Evolutionary conservation across 2,888 invertebrate genomes (phyloP).

Genomic region (Drosophila dives): DNA sequence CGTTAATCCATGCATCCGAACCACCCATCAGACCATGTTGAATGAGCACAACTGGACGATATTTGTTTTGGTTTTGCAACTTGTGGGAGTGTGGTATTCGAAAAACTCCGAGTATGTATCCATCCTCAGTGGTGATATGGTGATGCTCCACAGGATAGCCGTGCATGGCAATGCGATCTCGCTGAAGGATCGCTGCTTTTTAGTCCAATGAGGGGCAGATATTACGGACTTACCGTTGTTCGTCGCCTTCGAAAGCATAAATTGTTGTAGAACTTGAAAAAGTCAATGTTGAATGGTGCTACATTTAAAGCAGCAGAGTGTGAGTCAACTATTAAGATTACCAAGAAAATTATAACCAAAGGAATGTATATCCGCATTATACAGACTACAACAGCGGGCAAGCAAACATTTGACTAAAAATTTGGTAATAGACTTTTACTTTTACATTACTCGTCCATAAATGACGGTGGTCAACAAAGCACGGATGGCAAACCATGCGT

Average conservation of each 20-base stretch:
- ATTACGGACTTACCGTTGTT: slow-evolving; percentile 49
- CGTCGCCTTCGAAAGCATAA: slow-evolving; percentile 30
- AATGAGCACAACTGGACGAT: slow-evolving; percentile 82
- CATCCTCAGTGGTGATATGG: slow-evolving; percentile 70
- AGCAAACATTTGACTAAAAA: slow-evolving; percentile 2
- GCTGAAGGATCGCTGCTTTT: slow-evolving; percentile 13
- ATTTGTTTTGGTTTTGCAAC: slow-evolving; percentile 52
- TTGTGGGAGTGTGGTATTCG: slow-evolving; percentile 77
- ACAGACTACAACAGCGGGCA: slow-evolving; percentile 3
- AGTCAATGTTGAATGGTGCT: slow-evolving; percentile 25
- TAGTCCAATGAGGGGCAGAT: not conserved
- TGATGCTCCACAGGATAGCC: slow-evolving; percentile 90
- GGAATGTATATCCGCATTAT: slow-evolving; percentile 15
- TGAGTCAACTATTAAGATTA: slow-evolving; percentile 3
- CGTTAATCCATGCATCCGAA: slow-evolving; percentile 74
- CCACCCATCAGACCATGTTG: slow-evolving; percentile 85
- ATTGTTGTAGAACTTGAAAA: slow-evolving; percentile 37
- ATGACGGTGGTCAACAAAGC: slow-evolving; percentile 11
- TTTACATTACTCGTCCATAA: slow-evolving; percentile 16
- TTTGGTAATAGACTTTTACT: slow-evolving; percentile 3
- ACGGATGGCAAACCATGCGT: not conserved
- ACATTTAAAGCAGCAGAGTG: slow-evolving; percentile 24
- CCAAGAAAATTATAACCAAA: slow-evolving; percentile 14
- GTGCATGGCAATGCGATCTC: slow-evolving; percentile 79
- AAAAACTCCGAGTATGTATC: slow-evolving; percentile 73